phyloP scores from a whole-genome alignment of 2,888 invertebrate genomes.

The Apodemia hepburni region DNA sequence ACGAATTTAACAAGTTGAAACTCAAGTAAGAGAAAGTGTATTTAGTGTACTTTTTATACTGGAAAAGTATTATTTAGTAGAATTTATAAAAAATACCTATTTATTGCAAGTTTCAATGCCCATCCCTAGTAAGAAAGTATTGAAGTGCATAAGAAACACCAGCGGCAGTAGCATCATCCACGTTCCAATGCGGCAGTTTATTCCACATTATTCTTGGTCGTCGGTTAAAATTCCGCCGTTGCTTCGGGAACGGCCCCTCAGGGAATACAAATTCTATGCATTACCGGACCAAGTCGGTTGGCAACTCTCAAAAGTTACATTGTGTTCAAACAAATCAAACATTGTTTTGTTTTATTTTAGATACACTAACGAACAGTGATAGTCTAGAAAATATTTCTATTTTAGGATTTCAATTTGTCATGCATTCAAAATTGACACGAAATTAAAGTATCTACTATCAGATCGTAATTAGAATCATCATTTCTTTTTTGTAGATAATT shows the following conservation, averaged over 20 bases:
- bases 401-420: background rate
- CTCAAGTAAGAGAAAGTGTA: no score
- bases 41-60: no score
- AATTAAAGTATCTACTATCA: no score
- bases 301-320: slow-evolving; percentile 45
- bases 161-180: slow-evolving; percentile 43
- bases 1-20: no score
- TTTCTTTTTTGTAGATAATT: no score
- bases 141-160: slow-evolving; percentile 22
- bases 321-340: slow-evolving; percentile 19
- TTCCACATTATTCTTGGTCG: slow-evolving; percentile 64
- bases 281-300: slow-evolving; percentile 48
- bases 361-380: slow-evolving; percentile 9
- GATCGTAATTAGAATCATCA: no score
- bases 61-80: no score
- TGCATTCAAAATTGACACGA: no score
- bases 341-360: slow-evolving; percentile 14
- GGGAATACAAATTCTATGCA: slow-evolving; percentile 64
- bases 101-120: no score
- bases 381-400: background rate
- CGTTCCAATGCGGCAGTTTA: slow-evolving; percentile 63
- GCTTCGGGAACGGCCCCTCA: slow-evolving; percentile 48
- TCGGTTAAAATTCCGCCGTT: slow-evolving; percentile 63
- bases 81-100: no score
- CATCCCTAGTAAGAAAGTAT: slow-evolving; percentile 9